Percentiles rank a stretch among this genome's conserved stretches.
Evolutionary conservation across 2,797 vertebrate species (phyloP).

Genomic region (Sarcoramphus papa): DNA sequence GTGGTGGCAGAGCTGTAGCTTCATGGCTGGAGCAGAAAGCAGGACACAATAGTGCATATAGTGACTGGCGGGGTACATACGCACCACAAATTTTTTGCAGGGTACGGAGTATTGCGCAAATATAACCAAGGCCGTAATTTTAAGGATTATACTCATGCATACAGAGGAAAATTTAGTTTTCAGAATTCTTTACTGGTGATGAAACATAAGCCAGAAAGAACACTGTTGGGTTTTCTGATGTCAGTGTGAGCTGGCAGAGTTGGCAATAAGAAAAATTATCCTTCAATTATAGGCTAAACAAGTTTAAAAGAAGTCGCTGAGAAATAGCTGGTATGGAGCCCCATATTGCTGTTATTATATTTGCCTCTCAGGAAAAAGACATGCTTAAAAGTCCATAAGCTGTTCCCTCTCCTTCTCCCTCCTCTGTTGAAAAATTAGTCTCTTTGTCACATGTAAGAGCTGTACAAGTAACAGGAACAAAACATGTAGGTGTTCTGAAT

Average conservation of each 20-base stretch:
- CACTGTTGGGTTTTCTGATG: constrained; percentile 37
- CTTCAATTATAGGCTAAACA: constrained; percentile 29
- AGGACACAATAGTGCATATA: not conserved
- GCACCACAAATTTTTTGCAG: not conserved
- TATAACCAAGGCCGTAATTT: constrained; percentile 2
- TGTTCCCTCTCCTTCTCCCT: not conserved
- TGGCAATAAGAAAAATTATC: constrained; percentile 36
- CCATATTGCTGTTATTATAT: not conserved
- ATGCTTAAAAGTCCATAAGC: not conserved
- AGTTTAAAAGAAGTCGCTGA: constrained; percentile 11
- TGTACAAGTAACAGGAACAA: constrained; percentile 51
- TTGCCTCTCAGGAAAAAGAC: not conserved
- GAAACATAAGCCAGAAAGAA: not conserved
- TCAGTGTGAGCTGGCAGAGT: constrained; percentile 35
- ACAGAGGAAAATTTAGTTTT: constrained; percentile 18
- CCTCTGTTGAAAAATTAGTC: constrained; percentile 37
- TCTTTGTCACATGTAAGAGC: constrained; percentile 40
- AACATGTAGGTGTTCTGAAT: constrained; percentile 62
- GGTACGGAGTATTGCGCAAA: not conserved
- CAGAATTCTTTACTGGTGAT: constrained; percentile 32
- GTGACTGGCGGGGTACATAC: not conserved
- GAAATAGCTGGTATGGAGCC: not conserved
- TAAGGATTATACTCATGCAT: not conserved
- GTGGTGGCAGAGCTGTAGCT: not conserved
- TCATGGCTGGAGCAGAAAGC: not conserved